Evolutionary conservation across 2,888 invertebrate species (phyloP), one percentile per base, ranked within the genome.

Genomic region (Dione juno): DNA sequence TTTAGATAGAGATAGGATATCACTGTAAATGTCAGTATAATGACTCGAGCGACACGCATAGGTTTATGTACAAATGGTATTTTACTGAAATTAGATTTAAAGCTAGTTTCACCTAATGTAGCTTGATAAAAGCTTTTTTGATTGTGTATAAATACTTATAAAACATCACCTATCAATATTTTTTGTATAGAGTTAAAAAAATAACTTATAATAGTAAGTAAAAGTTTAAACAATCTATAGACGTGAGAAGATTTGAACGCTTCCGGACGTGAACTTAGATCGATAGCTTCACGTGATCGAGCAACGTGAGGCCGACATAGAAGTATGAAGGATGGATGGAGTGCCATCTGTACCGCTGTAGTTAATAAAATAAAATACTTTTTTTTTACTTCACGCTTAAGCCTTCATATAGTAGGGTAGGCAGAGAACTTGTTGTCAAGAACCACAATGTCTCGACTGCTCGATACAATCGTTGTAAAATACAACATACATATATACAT

Each of bases 1-100:
- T n/a, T 45, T 61, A 61, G 59, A 45, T n/a, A n/a, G 43, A 41
- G 59, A 61, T n/a, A 11, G 28, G 16, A 16, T 6, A 28, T n/a
- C n/a, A 10, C 28, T n/a, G 37, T 57, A n/a, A 43, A 43, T 43
- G 21, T 43, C 10, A 59, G 21, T 41, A 21, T 21, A 61, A 61
- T 11, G n/a, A 45, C 14, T 28, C 11, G 16, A 57, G 1, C n/a
- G n/a, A 43, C n/a, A 61, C 14, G 28, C 59, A n/a, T 28, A 28
- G 28, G 28, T 5, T 2, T 28, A 28, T n/a, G n/a, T 28, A 28
- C 28, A 28, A 28, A 3, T 5, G 28, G 28, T 28, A 3, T 28
- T 28, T 5, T 28, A 28, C 28, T 28, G 5, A 28, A 28, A 3
- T 28, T 28, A 2, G 28, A 28, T 3, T 28, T 5, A 28, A 28